Percentiles rank a stretch among this genome's conserved stretches.
Evolutionary conservation across 2,888 invertebrate genomes (phyloP).

Genomic region (Leptopilina syphax): DNA sequence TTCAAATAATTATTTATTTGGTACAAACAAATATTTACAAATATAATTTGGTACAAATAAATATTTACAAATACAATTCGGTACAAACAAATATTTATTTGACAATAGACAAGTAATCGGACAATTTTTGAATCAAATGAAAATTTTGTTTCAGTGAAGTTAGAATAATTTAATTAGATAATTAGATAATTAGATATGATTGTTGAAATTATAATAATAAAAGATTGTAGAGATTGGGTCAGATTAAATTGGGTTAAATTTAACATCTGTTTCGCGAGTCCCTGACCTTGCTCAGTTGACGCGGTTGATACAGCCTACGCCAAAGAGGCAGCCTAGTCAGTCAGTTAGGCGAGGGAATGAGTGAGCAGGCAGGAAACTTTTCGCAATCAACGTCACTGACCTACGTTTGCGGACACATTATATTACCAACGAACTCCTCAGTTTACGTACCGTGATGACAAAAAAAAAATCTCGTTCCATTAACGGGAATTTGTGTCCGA

Average conservation of each 20-base stretch:
- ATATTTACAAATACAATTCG: too few relatives aligned
- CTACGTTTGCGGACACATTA: slow-evolving; percentile 52
- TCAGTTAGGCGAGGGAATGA: slow-evolving; percentile 48
- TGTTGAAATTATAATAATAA: too few relatives aligned
- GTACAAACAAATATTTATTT: too few relatives aligned
- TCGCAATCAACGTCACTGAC: slow-evolving; percentile 69
- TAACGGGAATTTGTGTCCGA: slow-evolving; percentile 25
- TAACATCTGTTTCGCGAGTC: slow-evolving; percentile 71
- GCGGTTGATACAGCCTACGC: slow-evolving; percentile 61
- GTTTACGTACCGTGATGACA: slow-evolving; percentile 32
- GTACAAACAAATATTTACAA: too few relatives aligned
- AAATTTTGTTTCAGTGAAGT: too few relatives aligned
- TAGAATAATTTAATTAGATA: too few relatives aligned
- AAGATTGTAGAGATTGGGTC: neutral
- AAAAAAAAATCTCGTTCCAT: slow-evolving; percentile 22
- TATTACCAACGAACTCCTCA: slow-evolving; percentile 33
- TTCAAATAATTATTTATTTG: too few relatives aligned
- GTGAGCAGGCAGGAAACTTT: slow-evolving; percentile 56
- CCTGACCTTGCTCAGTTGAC: slow-evolving; percentile 67
- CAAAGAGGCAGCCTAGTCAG: slow-evolving; percentile 58
- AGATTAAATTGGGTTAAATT: slow-evolving; percentile 60
- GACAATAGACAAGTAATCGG: too few relatives aligned
- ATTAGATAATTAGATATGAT: too few relatives aligned
- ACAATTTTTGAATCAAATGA: too few relatives aligned
- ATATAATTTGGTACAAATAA: too few relatives aligned